phyloP scores from a whole-genome alignment of 2,797 vertebrate genomes.

The Tokudaia muenninki region DNA sequence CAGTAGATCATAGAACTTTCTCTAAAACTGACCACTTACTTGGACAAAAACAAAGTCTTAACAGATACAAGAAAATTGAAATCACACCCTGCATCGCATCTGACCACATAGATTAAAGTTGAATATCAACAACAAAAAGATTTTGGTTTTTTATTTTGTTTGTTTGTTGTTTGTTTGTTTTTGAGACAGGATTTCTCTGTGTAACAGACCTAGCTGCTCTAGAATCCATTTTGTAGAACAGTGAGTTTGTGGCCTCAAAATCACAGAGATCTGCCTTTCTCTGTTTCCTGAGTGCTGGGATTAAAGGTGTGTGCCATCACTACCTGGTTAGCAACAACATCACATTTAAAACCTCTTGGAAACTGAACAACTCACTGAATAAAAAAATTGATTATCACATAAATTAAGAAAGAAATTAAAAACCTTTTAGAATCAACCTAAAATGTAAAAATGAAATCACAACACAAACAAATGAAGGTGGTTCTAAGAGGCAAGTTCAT shows the following conservation, averaged over 20 bases:
- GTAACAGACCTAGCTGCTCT: neutral
- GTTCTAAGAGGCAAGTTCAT: neutral
- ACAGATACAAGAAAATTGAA: too few relatives aligned
- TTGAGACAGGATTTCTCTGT: neutral
- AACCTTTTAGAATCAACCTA: neutral
- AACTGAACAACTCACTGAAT: neutral
- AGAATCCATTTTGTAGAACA: neutral
- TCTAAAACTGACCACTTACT: neutral
- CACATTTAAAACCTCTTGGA: neutral
- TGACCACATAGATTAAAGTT: too few relatives aligned
- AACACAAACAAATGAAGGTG: neutral
- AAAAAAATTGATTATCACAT: neutral
- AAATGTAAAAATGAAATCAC: neutral
- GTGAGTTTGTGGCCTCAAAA: neutral
- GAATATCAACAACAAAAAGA: too few relatives aligned
- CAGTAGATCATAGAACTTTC: neutral
- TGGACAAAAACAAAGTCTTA: neutral
- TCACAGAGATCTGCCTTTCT: neutral
- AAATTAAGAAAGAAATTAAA: neutral
- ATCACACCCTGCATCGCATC: too few relatives aligned
- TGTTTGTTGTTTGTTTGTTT: neutral
- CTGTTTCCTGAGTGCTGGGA: neutral
- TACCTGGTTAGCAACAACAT: neutral
- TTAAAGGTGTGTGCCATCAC: neutral
- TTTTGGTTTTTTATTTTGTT: neutral